A percentile compares a stretch with the other conserved stretches of the same genome.
phyloP scores from a whole-genome alignment of 2,113 vertebrate species.

The Eudorcas thomsonii region DNA sequence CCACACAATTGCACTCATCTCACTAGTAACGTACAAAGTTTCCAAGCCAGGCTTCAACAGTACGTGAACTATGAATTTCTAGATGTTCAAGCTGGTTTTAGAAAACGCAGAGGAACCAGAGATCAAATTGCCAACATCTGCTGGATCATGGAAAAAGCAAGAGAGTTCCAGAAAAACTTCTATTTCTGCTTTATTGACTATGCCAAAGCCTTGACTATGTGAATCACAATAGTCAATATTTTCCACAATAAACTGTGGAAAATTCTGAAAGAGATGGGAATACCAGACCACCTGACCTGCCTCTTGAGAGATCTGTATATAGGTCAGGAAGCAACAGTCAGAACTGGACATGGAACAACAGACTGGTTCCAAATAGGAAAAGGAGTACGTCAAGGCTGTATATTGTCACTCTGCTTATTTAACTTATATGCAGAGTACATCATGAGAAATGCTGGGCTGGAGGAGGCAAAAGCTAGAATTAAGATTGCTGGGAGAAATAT shows the following conservation, averaged over 20 bases:
- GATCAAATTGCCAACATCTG: neutral
- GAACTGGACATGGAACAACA: neutral
- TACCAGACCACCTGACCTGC: neutral
- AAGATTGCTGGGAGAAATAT: neutral
- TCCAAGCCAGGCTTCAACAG: neutral
- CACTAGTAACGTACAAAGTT: neutral
- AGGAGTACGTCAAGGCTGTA: neutral
- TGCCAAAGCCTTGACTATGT: neutral
- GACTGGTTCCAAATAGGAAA: neutral
- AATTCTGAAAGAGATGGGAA: neutral
- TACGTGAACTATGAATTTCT: rapidly evolving
- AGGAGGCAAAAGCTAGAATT: neutral
- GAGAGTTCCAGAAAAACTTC: neutral
- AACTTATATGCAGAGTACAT: neutral
- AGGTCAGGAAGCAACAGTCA: neutral
- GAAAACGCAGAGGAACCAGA: neutral
- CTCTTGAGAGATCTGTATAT: neutral
- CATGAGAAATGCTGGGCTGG: neutral
- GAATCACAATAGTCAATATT: neutral
- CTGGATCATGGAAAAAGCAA: neutral
- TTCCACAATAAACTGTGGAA: neutral
- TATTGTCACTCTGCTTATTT: neutral
- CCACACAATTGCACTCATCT: neutral
- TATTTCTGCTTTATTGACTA: neutral
- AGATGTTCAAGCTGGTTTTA: neutral